Evolutionary conservation across 2,113 vertebrate genomes (phyloP).

Genomic region (Silurus asotus): DNA sequence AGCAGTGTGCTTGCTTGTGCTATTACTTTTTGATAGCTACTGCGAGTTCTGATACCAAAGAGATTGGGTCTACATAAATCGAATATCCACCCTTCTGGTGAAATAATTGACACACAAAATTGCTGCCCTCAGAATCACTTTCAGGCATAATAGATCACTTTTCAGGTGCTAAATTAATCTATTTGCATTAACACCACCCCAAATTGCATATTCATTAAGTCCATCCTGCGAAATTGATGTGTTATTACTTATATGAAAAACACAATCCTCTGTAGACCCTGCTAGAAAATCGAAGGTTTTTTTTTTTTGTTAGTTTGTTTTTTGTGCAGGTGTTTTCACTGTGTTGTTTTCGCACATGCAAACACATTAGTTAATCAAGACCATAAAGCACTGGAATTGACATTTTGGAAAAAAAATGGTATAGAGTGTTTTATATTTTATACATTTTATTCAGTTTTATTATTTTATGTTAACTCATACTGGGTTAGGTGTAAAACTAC

Average conservation of each 20-base stretch:
- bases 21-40: not conserved
- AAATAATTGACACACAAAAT: constrained; percentile 12
- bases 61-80: not conserved
- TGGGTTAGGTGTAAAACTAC: not conserved
- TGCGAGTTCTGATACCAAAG: not conserved
- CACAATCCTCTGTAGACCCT: not conserved
- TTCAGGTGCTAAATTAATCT: constrained; percentile 13
- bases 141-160: not conserved
- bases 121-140: not conserved
- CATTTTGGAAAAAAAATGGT: not conserved
- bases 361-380: not conserved
- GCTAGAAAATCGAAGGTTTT: not conserved
- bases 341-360: not conserved
- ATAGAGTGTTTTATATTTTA: not conserved
- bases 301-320: not conserved
- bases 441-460: not conserved
- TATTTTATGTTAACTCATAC: not conserved
- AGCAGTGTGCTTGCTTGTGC: not conserved
- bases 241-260: not conserved
- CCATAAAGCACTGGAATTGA: not conserved
- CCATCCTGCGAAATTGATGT: not conserved
- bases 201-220: constrained; percentile 7
- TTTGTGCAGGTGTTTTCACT: not conserved
- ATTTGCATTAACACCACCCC: constrained; percentile 10
- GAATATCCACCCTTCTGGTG: not conserved